Percentiles rank a stretch among this genome's conserved stretches.
These are phyloP conservation scores for Herminia tarsipennalis DNA, from an alignment of 2,888 invertebrate species.

Conservation along the genomic window DNA sequence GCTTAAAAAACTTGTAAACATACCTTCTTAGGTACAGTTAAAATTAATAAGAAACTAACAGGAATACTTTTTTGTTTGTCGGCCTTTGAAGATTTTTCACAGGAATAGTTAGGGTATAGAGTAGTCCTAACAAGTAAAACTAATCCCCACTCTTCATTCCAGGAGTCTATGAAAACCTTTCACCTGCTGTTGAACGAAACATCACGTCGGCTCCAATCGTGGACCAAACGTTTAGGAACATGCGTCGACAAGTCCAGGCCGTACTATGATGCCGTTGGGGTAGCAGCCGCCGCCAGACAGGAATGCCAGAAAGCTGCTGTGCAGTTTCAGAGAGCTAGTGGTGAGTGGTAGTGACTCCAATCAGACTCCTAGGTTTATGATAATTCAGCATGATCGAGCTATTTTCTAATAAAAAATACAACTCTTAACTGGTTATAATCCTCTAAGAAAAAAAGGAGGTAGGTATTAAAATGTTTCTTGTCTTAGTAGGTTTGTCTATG, in stretches of 20 bases:
- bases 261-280: conserved; percentile 94
- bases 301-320: conserved; percentile 97
- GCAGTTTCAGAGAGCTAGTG: conserved; percentile 95
- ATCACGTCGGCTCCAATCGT: conserved; percentile 91
- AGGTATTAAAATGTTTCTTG: too few species aligned
- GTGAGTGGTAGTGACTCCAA: conserved; percentile 80
- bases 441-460: too few species aligned
- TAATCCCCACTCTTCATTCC: conserved; percentile 27
- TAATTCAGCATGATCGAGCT: neutral
- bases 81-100: too few species aligned
- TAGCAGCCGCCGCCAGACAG: conserved; percentile 90
- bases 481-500: too few species aligned
- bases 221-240: conserved; percentile 92
- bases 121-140: neutral
- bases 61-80: too few species aligned
- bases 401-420: neutral
- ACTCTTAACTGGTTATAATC: too few species aligned
- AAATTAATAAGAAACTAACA: too few species aligned
- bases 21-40: too few species aligned
- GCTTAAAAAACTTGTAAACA: too few species aligned
- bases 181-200: conserved; percentile 94
- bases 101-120: too few species aligned
- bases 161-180: conserved; percentile 98
- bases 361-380: too few species aligned
- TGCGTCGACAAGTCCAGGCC: conserved; percentile 96